Base-by-base conservation (phyloP, 1,140 invertebrate genomes). In the Ectropis grisescens region DNA sequence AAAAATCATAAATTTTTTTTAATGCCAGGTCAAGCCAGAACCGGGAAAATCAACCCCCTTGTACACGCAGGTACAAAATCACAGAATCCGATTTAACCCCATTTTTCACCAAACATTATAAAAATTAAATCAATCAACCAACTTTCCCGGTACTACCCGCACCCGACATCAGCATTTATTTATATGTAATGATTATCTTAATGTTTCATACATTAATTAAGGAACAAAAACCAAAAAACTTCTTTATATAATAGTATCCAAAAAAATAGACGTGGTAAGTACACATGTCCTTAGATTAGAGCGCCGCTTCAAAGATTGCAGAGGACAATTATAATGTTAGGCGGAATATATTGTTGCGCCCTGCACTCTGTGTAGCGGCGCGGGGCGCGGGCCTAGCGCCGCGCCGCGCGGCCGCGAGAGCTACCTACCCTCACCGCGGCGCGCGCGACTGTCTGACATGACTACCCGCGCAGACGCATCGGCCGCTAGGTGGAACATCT, bases 181-280 rank as follows among this genome's bases (percentile, higher is more conserved):
- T 62, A 69, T 74, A 81, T 72, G 66, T 69, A 74, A 65, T 66
- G 51, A 72, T 71, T 70, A 81, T 69, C 74, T 82, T 82, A 82
- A 80, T 62, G 47, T 75, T 72, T 75, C 54, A 75, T 82, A 80
- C 66, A 81, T 56, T 82, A 83, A 80, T 79, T 80, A 76, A 83
- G 82, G 82, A 83, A 83, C 82, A 83, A 83, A 82, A 82, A 74
- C 75, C 72, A 81, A 83, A 81, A 75, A 81, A 67, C 48, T 47
- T 69, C 60, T 72, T 49, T 58, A 56, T 53, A 59, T 66, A 64
- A 61, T 70, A 72, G 68, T 79, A 74, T 69, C 70, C 67, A 65
- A 69, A 58, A 65, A 60, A 42, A 59, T 46, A 59, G 53, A 49
- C 53, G 53, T 57, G 59, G 58, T 76, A 76, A 75, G 74, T 79